phyloP scores from a whole-genome alignment of 2,113 vertebrate genomes.

The Thamnophis sirtalis region DNA sequence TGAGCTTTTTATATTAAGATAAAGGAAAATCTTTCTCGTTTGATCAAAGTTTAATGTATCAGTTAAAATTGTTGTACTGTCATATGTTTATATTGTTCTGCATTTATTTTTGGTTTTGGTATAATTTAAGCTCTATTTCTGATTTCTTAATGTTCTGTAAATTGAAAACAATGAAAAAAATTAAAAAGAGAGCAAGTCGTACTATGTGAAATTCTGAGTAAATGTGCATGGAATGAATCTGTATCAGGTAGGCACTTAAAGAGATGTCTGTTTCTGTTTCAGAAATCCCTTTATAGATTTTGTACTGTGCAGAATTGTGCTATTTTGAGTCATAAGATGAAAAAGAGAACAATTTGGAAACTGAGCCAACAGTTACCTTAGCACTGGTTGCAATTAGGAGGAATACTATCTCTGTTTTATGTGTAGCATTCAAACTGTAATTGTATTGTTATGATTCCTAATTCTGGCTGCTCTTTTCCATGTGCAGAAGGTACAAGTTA shows the following conservation, averaged over 20 bases:
- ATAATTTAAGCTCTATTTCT: background rate
- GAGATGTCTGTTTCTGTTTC: background rate
- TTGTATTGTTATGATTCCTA: background rate
- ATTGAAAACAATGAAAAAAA: background rate
- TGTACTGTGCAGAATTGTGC: background rate
- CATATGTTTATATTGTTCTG: background rate
- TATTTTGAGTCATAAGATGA: background rate
- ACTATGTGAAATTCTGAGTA: background rate
- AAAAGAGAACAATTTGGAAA: background rate
- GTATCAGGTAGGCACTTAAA: background rate
- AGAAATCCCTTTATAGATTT: background rate
- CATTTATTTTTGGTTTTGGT: background rate
- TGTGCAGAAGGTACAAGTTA: background rate
- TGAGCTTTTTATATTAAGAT: background rate
- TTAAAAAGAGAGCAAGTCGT: background rate
- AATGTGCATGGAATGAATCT: background rate
- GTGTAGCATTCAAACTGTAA: background rate
- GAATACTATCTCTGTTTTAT: background rate
- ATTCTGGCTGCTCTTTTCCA: background rate
- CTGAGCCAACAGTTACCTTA: background rate
- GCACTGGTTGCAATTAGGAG: background rate
- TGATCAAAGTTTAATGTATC: background rate
- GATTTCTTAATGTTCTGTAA: background rate
- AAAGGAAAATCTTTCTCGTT: background rate
- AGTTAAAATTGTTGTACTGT: background rate